Conservation (phyloP, 1,140 invertebrate species). For the Druon quercuslanigerum region DNA sequence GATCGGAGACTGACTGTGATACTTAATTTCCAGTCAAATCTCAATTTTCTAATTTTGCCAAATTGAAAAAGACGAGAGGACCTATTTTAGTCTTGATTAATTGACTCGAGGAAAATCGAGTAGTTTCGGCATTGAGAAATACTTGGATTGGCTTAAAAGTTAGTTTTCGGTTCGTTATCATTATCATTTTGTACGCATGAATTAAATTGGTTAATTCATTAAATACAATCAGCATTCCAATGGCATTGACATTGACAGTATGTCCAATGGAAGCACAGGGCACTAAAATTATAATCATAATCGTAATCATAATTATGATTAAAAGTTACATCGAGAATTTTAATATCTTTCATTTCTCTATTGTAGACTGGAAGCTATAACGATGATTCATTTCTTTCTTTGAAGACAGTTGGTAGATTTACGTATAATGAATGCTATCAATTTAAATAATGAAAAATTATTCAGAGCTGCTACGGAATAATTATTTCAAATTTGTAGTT, state of each 20-base stretch:
- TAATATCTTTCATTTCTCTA: not conserved
- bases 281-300: not conserved
- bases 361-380: conserved; percentile 1
- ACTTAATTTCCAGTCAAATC: too few species aligned
- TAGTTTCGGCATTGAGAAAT: not conserved
- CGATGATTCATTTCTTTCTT: conserved; percentile 19
- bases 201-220: not conserved
- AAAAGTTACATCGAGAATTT: not conserved
- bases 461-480: too few species aligned
- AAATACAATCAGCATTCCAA: not conserved
- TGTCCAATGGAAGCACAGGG: conserved; percentile 19
- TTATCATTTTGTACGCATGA: not conserved
- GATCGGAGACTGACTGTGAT: too few species aligned
- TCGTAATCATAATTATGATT: not conserved
- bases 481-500: too few species aligned
- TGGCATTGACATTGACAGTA: conserved; percentile 20
- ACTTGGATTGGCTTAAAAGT: not conserved
- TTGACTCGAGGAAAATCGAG: not conserved
- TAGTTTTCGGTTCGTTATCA: not conserved
- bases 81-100: not conserved
- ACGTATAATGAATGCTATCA: too few species aligned
- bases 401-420: conserved; percentile 35
- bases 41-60: not conserved
- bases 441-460: too few species aligned
- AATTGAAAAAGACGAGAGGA: not conserved